Conservation (phyloP, 1,140 invertebrate genomes). For the Drosophila murphyi region DNA sequence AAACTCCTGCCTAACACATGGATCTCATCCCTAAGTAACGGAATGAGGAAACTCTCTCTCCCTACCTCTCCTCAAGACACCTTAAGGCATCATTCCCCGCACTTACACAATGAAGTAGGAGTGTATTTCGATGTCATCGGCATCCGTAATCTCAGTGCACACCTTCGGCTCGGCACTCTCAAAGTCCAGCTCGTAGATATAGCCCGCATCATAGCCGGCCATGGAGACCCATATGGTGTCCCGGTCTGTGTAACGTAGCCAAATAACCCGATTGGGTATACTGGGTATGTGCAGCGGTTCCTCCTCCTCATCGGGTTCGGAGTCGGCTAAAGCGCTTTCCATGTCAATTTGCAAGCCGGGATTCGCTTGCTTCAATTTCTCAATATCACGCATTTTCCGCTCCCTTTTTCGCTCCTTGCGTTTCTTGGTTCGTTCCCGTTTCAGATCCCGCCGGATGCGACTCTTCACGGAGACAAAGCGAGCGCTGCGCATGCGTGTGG, state of each 20-base stretch:
- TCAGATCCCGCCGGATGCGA: constrained; percentile 85
- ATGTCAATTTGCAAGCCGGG: constrained; percentile 87
- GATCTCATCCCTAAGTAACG: too few species aligned
- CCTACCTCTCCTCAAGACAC: too few species aligned
- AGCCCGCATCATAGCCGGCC: constrained; percentile 90
- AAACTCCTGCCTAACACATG: too few species aligned
- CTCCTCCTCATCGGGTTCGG: constrained; percentile 85
- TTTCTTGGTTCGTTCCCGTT: constrained; percentile 82
- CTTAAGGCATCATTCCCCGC: not conserved
- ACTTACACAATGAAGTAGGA: constrained; percentile 86
- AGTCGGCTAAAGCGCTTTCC: constrained; percentile 86
- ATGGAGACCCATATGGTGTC: constrained; percentile 87
- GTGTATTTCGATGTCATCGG: constrained; percentile 86
- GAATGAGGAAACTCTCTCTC: too few species aligned
- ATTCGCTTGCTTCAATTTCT: constrained; percentile 85
- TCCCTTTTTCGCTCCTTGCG: constrained; percentile 86
- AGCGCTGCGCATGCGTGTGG: constrained; percentile 81
- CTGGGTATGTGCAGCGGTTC: constrained; percentile 87
- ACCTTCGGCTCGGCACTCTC: constrained; percentile 77
- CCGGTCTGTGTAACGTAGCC: constrained; percentile 85
- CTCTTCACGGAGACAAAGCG: constrained; percentile 87
- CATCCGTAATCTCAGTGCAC: constrained; percentile 84
- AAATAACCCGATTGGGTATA: constrained; percentile 86
- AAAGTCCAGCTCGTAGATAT: constrained; percentile 89
- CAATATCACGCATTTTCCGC: constrained; percentile 86